A percentile compares a stretch with the other conserved stretches of the same genome.
Conservation (phyloP, 2,113 vertebrate species). For the Tautogolabrus adspersus region DNA sequence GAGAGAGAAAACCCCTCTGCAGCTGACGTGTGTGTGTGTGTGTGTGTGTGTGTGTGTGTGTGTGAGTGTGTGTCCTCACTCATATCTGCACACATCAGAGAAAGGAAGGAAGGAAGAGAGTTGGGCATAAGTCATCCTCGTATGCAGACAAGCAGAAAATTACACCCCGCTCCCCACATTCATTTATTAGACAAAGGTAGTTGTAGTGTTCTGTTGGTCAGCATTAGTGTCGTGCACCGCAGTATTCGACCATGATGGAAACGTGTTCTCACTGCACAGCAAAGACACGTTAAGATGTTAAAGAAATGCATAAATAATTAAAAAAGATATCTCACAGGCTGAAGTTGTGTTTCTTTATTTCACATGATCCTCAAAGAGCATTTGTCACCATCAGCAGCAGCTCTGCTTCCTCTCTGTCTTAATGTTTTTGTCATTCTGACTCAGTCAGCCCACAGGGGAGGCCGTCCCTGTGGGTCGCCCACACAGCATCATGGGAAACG, state of each 20-base stretch:
- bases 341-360: conserved; percentile 17
- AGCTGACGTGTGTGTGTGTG: conserved; percentile 18
- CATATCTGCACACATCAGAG: conserved; percentile 30
- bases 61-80: neutral
- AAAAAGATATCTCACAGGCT: conserved; percentile 8
- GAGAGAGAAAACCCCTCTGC: conserved; percentile 34
- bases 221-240: conserved; percentile 66
- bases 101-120: conserved; percentile 63
- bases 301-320: conserved; percentile 12
- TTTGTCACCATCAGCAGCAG: conserved; percentile 42
- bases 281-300: conserved; percentile 1
- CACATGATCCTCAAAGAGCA: conserved; percentile 3
- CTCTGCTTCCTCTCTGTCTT: conserved; percentile 40
- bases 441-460: conserved; percentile 48
- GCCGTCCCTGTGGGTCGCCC: conserved; percentile 58
- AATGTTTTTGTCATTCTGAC: conserved; percentile 49
- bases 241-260: conserved; percentile 49
- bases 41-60: conserved; percentile 30
- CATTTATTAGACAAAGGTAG: conserved; percentile 76
- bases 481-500: conserved; percentile 61
- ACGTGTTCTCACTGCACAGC: conserved; percentile 11
- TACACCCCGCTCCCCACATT: conserved; percentile 74
- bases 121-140: conserved; percentile 78
- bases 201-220: conserved; percentile 79
- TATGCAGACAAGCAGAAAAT: conserved; percentile 87